Base-by-base conservation (phyloP, 2,113 vertebrate genomes). In the Perccottus glenii region DNA sequence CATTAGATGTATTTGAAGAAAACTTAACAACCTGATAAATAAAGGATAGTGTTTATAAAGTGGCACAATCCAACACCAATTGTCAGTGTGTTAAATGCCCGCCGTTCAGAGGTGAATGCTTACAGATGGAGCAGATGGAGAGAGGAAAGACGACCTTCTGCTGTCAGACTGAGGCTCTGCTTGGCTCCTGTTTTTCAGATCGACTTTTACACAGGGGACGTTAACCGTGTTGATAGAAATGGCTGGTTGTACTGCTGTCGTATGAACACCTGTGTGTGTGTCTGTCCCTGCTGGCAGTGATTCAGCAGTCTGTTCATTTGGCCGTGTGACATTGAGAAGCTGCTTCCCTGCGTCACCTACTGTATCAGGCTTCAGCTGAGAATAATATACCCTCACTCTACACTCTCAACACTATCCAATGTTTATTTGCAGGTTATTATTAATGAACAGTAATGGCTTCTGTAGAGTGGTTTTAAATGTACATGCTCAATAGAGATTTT, bases 61-160 rank as follows among this genome's bases (percentile, higher is more conserved):
- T 40, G 44, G 43, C 7, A 50, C 5, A 35, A 27, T 3, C 2
- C 3, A 12, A 48, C 11, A 44, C 1, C 0, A 59, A 27, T 5
- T 48, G 38, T 33, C 32, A 51, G 14, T 35, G 4, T 15, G 44
- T 38, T 5, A n/a, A 64, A 49, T 9, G n/a, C 2, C 0, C 46
- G 47, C 42, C 45, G 43, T 66, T 71, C 27, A 44, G 49, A 58
- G 19, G 2, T 72, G 48, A 72, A 55, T 66, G 10, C 63, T 67
- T 75, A 84, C 85, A 89, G 88, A 90, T 86, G 84, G 86, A 86
- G 63, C 70, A 56, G 70, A 42, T 56, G 64, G 57, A 47, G 76
- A 50, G 2, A 59, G 1, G 64, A 38, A 11, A 66, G 50, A 35
- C 66, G 55, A 60, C 81, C 80, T 77, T 85, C 69, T 77, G 74